Conservation (phyloP, 2,113 vertebrate genomes). For the Tragulus kanchil region DNA sequence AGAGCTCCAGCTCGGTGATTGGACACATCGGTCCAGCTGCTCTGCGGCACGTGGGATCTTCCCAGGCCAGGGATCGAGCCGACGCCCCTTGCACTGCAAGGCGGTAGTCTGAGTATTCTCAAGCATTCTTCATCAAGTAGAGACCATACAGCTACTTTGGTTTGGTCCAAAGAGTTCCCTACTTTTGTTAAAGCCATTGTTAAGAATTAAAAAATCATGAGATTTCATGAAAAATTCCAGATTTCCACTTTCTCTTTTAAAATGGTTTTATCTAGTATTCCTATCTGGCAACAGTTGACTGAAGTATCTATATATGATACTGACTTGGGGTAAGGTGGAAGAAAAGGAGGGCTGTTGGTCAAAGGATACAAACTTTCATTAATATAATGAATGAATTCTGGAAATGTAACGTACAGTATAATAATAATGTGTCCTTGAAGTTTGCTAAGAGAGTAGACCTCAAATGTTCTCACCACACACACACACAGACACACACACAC, state of each 20-base stretch:
- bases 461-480: neutral
- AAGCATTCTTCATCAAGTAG: neutral
- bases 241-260: neutral
- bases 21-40: too few species aligned
- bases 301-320: neutral
- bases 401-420: neutral
- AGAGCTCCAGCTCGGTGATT: too few species aligned
- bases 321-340: neutral
- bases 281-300: neutral
- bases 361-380: neutral
- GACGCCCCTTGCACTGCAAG: too few species aligned
- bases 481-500: neutral
- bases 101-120: neutral
- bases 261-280: neutral
- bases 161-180: neutral
- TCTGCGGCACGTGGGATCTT: too few species aligned
- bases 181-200: neutral
- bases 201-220: neutral
- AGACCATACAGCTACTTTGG: neutral
- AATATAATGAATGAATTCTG: neutral
- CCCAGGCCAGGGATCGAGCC: too few species aligned
- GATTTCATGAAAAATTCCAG: neutral
- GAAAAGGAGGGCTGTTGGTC: neutral
- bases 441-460: neutral
- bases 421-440: neutral